A percentile compares a stretch with the other conserved stretches of the same genome.
Conservation (phyloP, 2,113 vertebrate genomes). For the Lota lota region DNA sequence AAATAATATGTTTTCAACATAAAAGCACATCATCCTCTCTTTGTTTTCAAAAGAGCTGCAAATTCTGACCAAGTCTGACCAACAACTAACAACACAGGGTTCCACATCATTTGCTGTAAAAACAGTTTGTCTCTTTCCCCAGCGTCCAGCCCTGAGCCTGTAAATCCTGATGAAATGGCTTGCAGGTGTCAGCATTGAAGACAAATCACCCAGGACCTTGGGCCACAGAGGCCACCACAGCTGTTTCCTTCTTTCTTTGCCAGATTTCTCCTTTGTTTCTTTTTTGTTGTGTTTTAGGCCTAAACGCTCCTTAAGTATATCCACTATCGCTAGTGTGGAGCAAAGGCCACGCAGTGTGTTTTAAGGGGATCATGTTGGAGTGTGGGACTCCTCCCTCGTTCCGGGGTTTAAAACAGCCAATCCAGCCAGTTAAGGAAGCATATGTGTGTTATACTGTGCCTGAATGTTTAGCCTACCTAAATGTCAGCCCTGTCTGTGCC, state of each 20-base stretch:
- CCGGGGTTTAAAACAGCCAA: no score
- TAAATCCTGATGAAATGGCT: conserved; percentile 97
- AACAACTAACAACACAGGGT: conserved; percentile 85
- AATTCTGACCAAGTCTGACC: conserved; percentile 82
- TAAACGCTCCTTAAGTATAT: conserved; percentile 34
- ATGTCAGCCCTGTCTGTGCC: conserved; percentile 65
- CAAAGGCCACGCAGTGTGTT: conserved; percentile 57
- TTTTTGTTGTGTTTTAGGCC: conserved; percentile 56
- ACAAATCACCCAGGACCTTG: conserved; percentile 83
- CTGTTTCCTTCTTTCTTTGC: conserved; percentile 86
- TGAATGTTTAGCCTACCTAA: no score
- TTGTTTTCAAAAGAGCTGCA: conserved; percentile 54
- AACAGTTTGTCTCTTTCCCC: conserved; percentile 83
- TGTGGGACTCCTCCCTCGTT: no score
- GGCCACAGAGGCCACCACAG: conserved; percentile 80
- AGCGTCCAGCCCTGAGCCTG: conserved; percentile 72
- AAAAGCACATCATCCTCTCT: no score
- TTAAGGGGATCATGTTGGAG: no score
- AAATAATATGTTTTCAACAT: no score
- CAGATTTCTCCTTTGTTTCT: conserved; percentile 79
- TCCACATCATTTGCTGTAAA: conserved; percentile 90
- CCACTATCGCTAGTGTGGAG: conserved; percentile 69
- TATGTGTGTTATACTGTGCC: no score
- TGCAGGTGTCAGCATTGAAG: conserved; percentile 99
- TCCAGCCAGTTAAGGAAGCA: no score